Conservation (phyloP, 35 echinoderm and acorn worm genomes). For the Eucidaris tribuloides region DNA sequence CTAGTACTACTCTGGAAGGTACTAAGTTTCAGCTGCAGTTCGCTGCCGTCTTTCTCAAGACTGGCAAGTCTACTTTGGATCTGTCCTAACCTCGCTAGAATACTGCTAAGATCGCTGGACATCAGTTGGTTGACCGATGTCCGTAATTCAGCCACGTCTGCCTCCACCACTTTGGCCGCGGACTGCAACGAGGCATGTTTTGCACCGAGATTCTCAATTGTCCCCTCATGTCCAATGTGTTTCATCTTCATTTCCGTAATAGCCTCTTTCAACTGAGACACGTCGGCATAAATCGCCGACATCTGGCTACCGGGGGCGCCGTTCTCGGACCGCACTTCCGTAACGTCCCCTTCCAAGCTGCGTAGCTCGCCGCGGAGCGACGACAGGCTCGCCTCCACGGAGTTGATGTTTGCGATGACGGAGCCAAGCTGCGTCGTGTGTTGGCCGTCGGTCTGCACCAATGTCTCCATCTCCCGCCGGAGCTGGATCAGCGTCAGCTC, state of each 20-base stretch:
- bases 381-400: neutral
- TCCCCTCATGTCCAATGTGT: neutral
- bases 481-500: constrained; percentile 3
- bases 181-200: neutral
- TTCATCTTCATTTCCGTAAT: constrained; percentile 23
- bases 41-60: constrained; percentile 1
- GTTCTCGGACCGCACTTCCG: neutral
- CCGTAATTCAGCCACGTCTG: constrained; percentile 34
- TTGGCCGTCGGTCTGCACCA: neutral
- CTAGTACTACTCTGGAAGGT: neutral
- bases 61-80: constrained; percentile 13
- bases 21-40: neutral
- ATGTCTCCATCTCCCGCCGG: constrained; percentile 11
- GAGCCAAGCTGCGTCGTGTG: neutral
- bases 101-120: neutral
- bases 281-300: neutral
- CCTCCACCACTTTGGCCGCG: constrained; percentile 19
- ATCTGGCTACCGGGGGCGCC: constrained; percentile 7
- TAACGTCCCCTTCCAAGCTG: neutral
- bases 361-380: neutral
- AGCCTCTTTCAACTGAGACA: neutral
- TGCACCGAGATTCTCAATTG: neutral
- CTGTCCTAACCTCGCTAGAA: neutral
- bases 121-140: constrained; percentile 5
- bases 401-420: neutral